Evolutionary conservation across 2,888 invertebrate species (phyloP).

Genomic region (Epistrophe eligans): DNA sequence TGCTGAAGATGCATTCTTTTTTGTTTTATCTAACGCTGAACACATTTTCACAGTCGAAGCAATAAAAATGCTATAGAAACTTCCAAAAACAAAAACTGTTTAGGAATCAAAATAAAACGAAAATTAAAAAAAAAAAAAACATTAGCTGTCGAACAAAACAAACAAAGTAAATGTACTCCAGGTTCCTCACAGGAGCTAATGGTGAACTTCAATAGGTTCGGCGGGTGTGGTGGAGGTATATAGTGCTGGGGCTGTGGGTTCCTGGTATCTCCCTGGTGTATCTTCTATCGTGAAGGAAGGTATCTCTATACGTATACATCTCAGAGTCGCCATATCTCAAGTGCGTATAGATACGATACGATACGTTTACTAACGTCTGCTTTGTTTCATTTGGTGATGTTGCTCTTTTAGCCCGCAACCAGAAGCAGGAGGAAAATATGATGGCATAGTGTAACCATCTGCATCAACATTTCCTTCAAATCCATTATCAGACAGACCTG

Average conservation of each 20-base stretch:
- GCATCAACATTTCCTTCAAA: conserved; percentile 70
- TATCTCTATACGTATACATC: conserved; percentile 8
- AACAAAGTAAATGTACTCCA: conserved; percentile 68
- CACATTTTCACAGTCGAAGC: conserved; percentile 41
- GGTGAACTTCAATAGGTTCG: conserved; percentile 20
- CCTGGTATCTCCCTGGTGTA: conserved; percentile 24
- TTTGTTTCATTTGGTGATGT: conserved; percentile 59
- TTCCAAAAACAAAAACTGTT: conserved; percentile 39
- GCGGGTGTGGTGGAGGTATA: not conserved
- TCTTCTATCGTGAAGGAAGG: not conserved
- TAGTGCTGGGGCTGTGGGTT: conserved; percentile 12
- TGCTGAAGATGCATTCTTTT: conserved; percentile 7
- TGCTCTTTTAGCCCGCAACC: conserved; percentile 50
- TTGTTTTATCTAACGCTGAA: conserved; percentile 9
- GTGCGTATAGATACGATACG: conserved; percentile 32
- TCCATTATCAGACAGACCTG: conserved; percentile 63
- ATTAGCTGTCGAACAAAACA: conserved; percentile 58
- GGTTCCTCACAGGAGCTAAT: conserved; percentile 55
- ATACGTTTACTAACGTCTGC: conserved; percentile 56
- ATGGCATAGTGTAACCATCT: conserved; percentile 65
- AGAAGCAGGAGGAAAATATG: conserved; percentile 40
- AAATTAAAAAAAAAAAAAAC: conserved; percentile 43
- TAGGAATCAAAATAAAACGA: conserved; percentile 34
- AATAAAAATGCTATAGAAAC: conserved; percentile 54
- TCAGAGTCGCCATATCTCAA: conserved; percentile 53